Conservation (phyloP, 2,797 vertebrate genomes). For the Channa striata region DNA sequence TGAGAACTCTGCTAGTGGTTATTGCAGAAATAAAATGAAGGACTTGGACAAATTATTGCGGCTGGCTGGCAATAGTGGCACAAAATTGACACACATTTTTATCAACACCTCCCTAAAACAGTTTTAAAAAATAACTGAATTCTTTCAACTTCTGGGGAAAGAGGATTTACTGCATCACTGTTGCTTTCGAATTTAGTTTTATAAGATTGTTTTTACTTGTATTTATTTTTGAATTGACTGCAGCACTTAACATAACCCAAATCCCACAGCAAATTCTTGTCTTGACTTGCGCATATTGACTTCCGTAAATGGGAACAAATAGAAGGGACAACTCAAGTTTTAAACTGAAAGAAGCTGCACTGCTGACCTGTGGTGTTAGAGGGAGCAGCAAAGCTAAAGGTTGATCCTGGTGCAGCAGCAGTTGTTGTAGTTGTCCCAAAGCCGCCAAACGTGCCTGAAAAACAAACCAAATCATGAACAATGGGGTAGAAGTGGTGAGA, state of each 20-base stretch:
- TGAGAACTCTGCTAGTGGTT: slow-evolving; percentile 5
- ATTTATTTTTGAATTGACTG: neutral
- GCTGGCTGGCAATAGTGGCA: too few relatives aligned
- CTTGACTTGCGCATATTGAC: neutral
- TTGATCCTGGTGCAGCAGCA: slow-evolving; percentile 81
- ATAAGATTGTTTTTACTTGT: too few relatives aligned
- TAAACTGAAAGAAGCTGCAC: neutral
- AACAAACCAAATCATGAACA: slow-evolving; percentile 36
- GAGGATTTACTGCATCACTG: neutral
- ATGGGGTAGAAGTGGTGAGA: slow-evolving; percentile 3
- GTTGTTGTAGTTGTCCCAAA: slow-evolving; percentile 91
- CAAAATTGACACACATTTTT: too few relatives aligned
- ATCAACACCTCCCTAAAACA: neutral
- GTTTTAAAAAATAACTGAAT: too few relatives aligned
- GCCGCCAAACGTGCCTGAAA: slow-evolving; percentile 91
- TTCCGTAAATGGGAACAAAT: neutral
- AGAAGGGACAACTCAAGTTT: neutral
- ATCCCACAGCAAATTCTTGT: neutral
- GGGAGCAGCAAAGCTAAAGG: slow-evolving; percentile 92
- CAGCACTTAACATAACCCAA: neutral
- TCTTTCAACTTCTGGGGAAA: neutral
- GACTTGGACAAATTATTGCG: neutral
- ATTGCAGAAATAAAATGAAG: neutral
- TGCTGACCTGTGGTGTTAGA: slow-evolving; percentile 87
- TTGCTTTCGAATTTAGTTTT: too few relatives aligned